phyloP scores from a whole-genome alignment of 2,888 invertebrate species.

The Protophormia terraenovae region DNA sequence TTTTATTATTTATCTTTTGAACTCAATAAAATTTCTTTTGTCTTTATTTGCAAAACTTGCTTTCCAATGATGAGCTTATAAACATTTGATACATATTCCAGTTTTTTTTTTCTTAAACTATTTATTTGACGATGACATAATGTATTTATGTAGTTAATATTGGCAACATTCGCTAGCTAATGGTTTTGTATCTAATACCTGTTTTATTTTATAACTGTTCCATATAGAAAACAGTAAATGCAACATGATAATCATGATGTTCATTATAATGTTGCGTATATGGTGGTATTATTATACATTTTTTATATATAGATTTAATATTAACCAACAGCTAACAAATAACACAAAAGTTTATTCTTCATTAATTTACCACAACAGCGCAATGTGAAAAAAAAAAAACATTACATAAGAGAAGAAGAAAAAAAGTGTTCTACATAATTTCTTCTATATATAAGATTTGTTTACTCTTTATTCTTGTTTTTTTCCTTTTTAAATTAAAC shows the following conservation, averaged over 20 bases:
- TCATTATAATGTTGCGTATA: slow-evolving; percentile 28
- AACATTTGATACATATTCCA: slow-evolving; percentile 7
- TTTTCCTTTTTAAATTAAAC: slow-evolving; percentile 3
- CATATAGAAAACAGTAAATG: slow-evolving; percentile 50
- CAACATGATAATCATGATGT: slow-evolving; percentile 42
- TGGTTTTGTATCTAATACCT: slow-evolving; percentile 44
- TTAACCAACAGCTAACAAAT: background rate
- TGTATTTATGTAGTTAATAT: slow-evolving; percentile 4
- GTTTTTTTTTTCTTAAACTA: background rate
- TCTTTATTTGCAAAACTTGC: slow-evolving; percentile 29
- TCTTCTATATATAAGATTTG: slow-evolving; percentile 1
- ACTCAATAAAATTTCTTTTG: no score
- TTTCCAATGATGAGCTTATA: slow-evolving; percentile 28
- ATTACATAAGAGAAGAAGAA: background rate
- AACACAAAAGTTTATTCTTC: no score
- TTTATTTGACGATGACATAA: slow-evolving; percentile 53
- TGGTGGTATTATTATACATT: background rate
- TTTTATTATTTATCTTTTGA: no score
- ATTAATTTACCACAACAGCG: background rate
- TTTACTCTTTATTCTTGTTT: slow-evolving; percentile 17
- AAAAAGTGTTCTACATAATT: slow-evolving; percentile 45
- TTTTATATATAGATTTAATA: background rate
- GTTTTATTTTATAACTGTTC: slow-evolving; percentile 54
- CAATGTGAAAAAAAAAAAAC: background rate
- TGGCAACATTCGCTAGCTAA: slow-evolving; percentile 6